Evolutionary conservation across 2,113 vertebrate species (phyloP), one percentile per base, ranked within the genome.

Genomic region (Zosterops japonicus): DNA sequence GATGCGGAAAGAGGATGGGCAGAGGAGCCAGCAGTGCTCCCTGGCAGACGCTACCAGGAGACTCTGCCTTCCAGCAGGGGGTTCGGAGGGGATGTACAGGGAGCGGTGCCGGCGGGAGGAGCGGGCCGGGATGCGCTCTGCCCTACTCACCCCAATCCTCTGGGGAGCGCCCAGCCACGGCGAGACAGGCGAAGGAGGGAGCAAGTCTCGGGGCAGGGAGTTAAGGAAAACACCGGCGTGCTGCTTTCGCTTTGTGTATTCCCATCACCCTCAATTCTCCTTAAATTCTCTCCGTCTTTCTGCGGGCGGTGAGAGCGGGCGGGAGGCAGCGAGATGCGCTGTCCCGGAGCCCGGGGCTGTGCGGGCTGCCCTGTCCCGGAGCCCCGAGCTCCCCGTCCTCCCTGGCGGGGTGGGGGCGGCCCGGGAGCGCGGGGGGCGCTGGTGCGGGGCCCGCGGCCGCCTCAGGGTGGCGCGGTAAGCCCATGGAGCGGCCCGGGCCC

Each of bases 381-480:
- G 47, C 36, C 46, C 67, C 24, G 33, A 5, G 18, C 15, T 5
- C 47, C 2, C n/a, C 44, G 33, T 6, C 28, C 28, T 28, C n/a
- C 49, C n/a, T 14, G 17, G 33, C 57, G 21, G 36, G 19, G 33
- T 39, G 9, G 36, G 36, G 36, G 36, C 4, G 49, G 36, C 25
- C 55, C 67, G 56, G 67, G 39, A 53, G 68, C 46, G 52, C 52
- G 22, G 52, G 28, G 11, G 52, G 42, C 36, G 60, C 70, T 57
- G 60, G 52, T 76, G 61, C 71, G 61, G 52, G 61, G 24, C 87
- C 39, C 29, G 33, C 41, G 21, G 52, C 93, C 83, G 95, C 98
- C 98, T 98, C 97, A 96, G 96, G 98, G 98, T 98, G 98, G 98
- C 98, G 98, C 83, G 83, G 63, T 86, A 86, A 67, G 61, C 83